Percentiles rank a stretch among this genome's conserved stretches.
Evolutionary conservation across 1,140 invertebrate genomes (phyloP).

Genomic region (Latrodectus geometricus): DNA sequence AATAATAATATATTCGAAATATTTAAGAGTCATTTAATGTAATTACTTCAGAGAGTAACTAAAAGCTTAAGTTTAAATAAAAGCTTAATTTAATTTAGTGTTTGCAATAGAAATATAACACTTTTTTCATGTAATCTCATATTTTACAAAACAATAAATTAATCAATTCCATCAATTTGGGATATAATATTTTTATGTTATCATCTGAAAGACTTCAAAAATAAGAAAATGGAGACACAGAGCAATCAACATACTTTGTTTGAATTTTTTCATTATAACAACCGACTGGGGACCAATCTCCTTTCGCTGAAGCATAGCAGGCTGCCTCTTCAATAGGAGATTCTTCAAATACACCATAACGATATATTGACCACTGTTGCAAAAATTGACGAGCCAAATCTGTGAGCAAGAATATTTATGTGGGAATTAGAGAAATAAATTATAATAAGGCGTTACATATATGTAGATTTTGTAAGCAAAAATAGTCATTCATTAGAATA

Average conservation of each 20-base stretch:
- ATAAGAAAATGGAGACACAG: background rate
- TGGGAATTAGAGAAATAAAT: background rate
- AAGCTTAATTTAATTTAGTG: too few species aligned
- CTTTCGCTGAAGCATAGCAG: conserved; percentile 1
- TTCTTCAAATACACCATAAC: conserved; percentile 58
- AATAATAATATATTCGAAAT: too few species aligned
- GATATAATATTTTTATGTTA: too few species aligned
- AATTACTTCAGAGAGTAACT: too few species aligned
- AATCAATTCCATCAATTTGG: too few species aligned
- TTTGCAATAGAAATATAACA: too few species aligned
- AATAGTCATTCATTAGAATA: too few species aligned
- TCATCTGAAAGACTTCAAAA: background rate
- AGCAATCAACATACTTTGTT: conserved; percentile 4
- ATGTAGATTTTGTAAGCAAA: too few species aligned
- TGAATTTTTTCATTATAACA: conserved; percentile 24
- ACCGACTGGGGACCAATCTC: conserved; percentile 36
- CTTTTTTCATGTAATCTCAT: too few species aligned
- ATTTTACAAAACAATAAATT: too few species aligned
- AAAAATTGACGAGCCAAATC: conserved; percentile 34
- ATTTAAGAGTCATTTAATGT: too few species aligned
- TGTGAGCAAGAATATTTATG: conserved; percentile 3
- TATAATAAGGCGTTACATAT: background rate
- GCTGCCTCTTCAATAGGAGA: background rate
- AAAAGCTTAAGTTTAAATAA: too few species aligned
- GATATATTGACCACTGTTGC: conserved; percentile 42